phyloP scores from a whole-genome alignment of 2,888 invertebrate genomes.

The Drosophila meridiana region DNA sequence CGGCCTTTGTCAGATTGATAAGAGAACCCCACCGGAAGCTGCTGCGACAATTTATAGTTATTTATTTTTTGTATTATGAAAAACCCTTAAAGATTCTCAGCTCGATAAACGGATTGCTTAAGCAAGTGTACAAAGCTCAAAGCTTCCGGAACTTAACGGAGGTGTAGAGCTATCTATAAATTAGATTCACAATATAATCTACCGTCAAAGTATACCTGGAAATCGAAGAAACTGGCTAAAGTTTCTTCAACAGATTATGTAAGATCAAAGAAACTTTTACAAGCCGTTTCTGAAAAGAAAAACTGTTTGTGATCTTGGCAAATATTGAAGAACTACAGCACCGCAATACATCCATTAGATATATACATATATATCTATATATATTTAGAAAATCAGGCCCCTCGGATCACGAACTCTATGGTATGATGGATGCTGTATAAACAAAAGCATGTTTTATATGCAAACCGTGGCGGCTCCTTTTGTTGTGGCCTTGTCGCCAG shows the following conservation, averaged over 20 bases:
- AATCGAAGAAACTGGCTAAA: constrained; percentile 12
- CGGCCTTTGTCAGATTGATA: constrained; percentile 30
- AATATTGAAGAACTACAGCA: constrained; percentile 61
- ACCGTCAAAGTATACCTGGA: background rate
- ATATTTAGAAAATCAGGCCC: constrained; percentile 64
- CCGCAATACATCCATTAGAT: constrained; percentile 68
- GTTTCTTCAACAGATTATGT: constrained; percentile 3
- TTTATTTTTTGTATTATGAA: background rate
- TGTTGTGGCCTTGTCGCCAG: constrained; percentile 71
- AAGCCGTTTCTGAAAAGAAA: constrained; percentile 23
- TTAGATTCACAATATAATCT: background rate
- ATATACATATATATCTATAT: constrained; percentile 46
- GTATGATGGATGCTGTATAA: constrained; percentile 76
- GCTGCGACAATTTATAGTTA: constrained; percentile 14
- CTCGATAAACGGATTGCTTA: constrained; percentile 5
- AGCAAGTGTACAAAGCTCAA: background rate
- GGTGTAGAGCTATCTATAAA: background rate
- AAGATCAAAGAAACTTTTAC: constrained; percentile 43
- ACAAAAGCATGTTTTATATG: constrained; percentile 71
- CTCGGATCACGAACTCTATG: constrained; percentile 26
- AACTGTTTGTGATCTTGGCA: constrained; percentile 37
- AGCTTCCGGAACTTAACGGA: background rate
- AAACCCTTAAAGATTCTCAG: background rate
- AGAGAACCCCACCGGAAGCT: constrained; percentile 37
- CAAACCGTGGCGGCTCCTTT: constrained; percentile 71